Conservation (phyloP, 2,113 vertebrate species). For the Bettongia penicillata region DNA sequence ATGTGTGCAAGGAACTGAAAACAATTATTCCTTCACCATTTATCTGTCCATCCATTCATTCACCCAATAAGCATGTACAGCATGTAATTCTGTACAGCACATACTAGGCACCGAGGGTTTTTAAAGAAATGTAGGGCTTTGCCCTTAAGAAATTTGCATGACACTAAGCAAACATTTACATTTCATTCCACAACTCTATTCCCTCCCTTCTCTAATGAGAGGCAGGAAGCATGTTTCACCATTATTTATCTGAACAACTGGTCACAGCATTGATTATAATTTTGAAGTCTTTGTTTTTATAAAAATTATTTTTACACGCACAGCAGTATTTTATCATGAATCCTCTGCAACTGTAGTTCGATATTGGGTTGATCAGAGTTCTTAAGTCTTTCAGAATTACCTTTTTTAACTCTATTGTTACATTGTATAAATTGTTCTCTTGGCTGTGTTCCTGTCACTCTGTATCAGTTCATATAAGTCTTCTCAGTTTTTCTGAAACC, state of each 20-base stretch:
- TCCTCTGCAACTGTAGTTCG: background rate
- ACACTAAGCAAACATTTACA: background rate
- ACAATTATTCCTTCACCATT: background rate
- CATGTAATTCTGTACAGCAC: background rate
- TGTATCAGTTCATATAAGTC: background rate
- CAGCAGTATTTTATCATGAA: background rate
- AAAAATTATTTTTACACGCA: background rate
- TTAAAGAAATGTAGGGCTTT: background rate
- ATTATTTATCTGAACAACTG: background rate
- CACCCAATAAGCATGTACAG: background rate
- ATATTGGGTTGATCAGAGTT: background rate
- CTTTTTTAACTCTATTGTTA: background rate
- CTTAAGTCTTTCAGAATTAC: background rate
- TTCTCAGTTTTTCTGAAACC: background rate
- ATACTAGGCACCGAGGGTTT: background rate
- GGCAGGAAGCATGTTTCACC: background rate
- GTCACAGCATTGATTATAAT: background rate
- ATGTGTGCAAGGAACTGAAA: background rate
- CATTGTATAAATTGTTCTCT: background rate
- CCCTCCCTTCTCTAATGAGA: background rate
- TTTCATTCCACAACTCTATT: background rate
- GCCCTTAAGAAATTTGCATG: background rate
- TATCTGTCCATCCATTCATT: background rate
- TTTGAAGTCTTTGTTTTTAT: background rate
- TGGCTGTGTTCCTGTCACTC: background rate